Evolutionary conservation across 1,140 invertebrate genomes (phyloP).

Genomic region (Andrena cerasifolii): DNA sequence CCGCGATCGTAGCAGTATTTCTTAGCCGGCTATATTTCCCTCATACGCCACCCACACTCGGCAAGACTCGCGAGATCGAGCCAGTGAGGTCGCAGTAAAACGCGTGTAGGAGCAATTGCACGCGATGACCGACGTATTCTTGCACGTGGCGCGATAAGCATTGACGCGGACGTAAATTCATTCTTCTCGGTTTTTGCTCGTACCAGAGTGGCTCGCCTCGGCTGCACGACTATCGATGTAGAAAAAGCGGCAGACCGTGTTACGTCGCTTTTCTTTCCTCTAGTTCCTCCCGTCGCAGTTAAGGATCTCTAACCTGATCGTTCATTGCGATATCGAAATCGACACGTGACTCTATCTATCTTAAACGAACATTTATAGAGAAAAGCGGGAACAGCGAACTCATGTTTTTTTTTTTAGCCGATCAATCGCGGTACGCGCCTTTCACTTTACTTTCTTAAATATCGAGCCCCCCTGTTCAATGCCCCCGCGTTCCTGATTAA

Average conservation of each 20-base stretch:
- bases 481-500: background rate
- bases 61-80: constrained; percentile 29
- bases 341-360: background rate
- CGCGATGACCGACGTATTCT: constrained; percentile 11
- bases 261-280: background rate
- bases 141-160: background rate
- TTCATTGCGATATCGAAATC: background rate
- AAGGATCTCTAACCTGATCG: no score
- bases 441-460: constrained; percentile 21
- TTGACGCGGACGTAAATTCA: background rate
- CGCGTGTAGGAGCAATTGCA: constrained; percentile 10
- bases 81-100: constrained; percentile 27
- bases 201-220: background rate
- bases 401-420: background rate
- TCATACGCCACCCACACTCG: constrained; percentile 6
- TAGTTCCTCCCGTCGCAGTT: no score
- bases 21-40: constrained; percentile 31
- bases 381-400: background rate
- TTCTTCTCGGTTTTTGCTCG: background rate
- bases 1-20: constrained; percentile 19
- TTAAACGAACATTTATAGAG: background rate
- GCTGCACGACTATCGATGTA: background rate
- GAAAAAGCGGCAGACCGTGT: background rate
- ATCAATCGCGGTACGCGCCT: background rate
- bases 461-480: background rate